Base-by-base conservation (phyloP, 2,113 vertebrate species). In the Prochilodus magdalenae region DNA sequence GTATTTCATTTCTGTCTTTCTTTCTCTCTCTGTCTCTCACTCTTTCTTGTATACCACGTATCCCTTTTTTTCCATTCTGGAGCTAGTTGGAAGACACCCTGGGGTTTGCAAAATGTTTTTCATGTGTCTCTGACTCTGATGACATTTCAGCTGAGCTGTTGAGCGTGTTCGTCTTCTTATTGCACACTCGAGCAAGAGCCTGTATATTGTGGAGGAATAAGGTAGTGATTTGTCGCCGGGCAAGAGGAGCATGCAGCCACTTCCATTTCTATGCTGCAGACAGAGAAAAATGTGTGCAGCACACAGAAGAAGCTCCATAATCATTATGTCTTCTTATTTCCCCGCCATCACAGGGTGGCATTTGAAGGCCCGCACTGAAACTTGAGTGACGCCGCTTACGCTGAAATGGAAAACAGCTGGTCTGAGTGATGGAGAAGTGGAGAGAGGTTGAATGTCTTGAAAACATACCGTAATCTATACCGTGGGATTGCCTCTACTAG, bases 321-420 rank as follows among this genome's bases (percentile, higher is more conserved):
- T 90, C 90, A 86, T 87, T 89, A 85, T 59, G 83, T 84, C 79
- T 86, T 86, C 60, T 90, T 86, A 90, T 92, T 91, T 86, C 86
- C 73, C 72, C 75, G 77, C 86, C 59, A 78, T 90, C 86, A 85
- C 75, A 83, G 75, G 84, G 75, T 92, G 89, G 89, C 89, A 91
- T 93, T 92, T 91, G 84, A 86, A 87, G 86, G 83, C 87, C 84
- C 70, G 77, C 86, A 11, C 51, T 13, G 3, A 55, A 20, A 55
- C 16, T 14, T 20, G 16, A 55, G 5, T 20, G 16, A 55, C 16
- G 13, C 16, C 5, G 16, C 51, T 18, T 55, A 55, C 5, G 51
- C 51, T 55, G 53, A 55, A 22, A 22, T 20, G 6, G 53, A 55
- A 55, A 55, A 55, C 13, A 51, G 13, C 51, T 18, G 3, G 51